These are phyloP conservation scores for Ophioninae sp. DNA, from an alignment of 2,888 invertebrate species.

Conservation along the genomic window DNA sequence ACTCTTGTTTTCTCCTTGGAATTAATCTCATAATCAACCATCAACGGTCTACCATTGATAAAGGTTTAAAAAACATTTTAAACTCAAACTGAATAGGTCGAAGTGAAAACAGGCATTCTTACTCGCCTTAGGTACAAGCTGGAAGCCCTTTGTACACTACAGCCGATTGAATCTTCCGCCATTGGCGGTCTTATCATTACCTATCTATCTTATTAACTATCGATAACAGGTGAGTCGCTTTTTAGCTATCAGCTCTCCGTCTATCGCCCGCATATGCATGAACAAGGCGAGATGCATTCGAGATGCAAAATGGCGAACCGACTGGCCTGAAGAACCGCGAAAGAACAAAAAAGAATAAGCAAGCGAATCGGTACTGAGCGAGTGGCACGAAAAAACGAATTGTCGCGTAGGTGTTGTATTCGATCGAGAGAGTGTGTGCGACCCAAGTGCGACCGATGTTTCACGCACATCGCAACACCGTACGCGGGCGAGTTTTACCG, in stretches of 20 bases:
- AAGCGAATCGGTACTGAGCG: conserved; percentile 1
- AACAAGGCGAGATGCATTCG: neutral
- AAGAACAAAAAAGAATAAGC: conserved; percentile 6
- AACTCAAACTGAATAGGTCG: too few relatives aligned
- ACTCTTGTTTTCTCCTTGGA: too few relatives aligned
- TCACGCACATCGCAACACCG: neutral
- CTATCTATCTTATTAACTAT: neutral
- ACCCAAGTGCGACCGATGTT: neutral
- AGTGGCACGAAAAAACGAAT: conserved; percentile 27
- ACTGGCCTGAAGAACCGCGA: neutral
- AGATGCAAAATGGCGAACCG: conserved; percentile 6
- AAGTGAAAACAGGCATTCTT: neutral
- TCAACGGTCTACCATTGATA: too few relatives aligned
- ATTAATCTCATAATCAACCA: too few relatives aligned
- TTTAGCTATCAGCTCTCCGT: neutral
- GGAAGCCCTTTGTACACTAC: neutral
- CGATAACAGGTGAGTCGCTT: neutral
- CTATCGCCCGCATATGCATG: neutral
- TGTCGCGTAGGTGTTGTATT: neutral
- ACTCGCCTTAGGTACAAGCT: neutral
- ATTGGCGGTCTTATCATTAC: neutral
- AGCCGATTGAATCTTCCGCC: neutral
- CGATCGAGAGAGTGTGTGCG: neutral
- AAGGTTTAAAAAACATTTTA: too few relatives aligned
- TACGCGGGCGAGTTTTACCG: conserved; percentile 37